phyloP scores from a whole-genome alignment of 2,113 vertebrate species.

The Salvator merianae region DNA sequence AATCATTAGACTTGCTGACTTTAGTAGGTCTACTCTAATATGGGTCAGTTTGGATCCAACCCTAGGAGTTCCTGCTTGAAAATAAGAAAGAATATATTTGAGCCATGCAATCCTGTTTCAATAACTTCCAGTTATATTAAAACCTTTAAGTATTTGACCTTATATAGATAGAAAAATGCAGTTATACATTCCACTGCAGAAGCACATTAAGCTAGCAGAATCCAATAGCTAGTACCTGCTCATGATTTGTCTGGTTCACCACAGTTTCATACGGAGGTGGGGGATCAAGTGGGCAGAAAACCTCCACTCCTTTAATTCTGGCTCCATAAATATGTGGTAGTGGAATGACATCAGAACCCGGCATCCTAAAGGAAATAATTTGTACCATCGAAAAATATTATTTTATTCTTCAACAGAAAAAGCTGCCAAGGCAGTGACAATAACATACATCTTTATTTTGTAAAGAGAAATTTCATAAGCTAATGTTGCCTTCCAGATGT shows the following conservation, averaged over 20 bases:
- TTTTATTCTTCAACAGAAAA: not conserved
- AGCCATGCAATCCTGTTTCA: not conserved
- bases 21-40: not conserved
- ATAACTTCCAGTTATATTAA: not conserved
- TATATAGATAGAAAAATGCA: not conserved
- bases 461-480: not conserved
- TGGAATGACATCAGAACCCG: constrained; percentile 75
- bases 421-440: not conserved
- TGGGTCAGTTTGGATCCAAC: not conserved
- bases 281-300: constrained; percentile 82
- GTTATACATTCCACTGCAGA: not conserved
- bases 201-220: not conserved
- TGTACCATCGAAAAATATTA: not conserved
- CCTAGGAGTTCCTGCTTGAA: not conserved
- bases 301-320: constrained; percentile 78
- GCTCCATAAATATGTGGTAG: constrained; percentile 78
- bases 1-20: not conserved
- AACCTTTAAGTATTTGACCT: not conserved
- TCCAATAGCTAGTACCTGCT: constrained; percentile 72
- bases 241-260: constrained; percentile 44
- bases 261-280: constrained; percentile 84
- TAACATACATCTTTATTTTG: not conserved
- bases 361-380: constrained; percentile 64
- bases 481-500: too few relatives aligned
- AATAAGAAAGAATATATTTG: not conserved